Evolutionary conservation across 2,888 invertebrate genomes (phyloP), one percentile per base, ranked within the genome.

Genomic region (Hyalella azteca): DNA sequence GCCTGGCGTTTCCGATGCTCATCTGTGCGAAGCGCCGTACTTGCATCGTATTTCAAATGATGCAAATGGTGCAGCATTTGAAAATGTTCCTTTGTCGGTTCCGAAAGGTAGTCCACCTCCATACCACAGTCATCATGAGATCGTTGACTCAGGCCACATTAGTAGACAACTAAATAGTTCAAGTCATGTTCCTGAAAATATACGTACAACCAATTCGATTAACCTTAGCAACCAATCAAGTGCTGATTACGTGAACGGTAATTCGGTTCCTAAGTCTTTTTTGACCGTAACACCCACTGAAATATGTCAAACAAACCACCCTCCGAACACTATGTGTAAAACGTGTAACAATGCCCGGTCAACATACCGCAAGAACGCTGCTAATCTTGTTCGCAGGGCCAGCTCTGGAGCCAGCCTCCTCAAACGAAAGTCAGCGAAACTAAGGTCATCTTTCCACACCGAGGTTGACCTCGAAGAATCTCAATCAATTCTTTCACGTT

Each of bases 361-460:
- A 22, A 84, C 81, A n/a, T 80, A 84, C 41, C 77, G 84, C 22
- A 81, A 84, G 39, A 84, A 84, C 78, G 84, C 84, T 32, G 84
- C 84, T 29, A 81, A 80, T 73, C 60, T 84, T 11, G 84, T 84
- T 19, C 81, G 84, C 5, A 73, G 84, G 13, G 84, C 84, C n/a
- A 82, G 81, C 40, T 84, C 84, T 5, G 81, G 82, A 40, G 84
- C 81, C 36, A 80, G 82, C 39, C 84, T 81, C 19, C 49, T 78
- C 29, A 79, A 84, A 73, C 75, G 84, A 40, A 80, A 82, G 22
- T 84, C 84, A n/a, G 81, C 82, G 48, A 48, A 77, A 36, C n/a
- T 75, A 13, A 40, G 75, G 22, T 79, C 79, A 36, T 73, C 80
- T 32, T 78, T 77, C 15, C 73, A 45, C 50, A 77, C 78, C 13